Conservation (phyloP, 2,113 vertebrate species). For the Odocoileus hemionus region DNA sequence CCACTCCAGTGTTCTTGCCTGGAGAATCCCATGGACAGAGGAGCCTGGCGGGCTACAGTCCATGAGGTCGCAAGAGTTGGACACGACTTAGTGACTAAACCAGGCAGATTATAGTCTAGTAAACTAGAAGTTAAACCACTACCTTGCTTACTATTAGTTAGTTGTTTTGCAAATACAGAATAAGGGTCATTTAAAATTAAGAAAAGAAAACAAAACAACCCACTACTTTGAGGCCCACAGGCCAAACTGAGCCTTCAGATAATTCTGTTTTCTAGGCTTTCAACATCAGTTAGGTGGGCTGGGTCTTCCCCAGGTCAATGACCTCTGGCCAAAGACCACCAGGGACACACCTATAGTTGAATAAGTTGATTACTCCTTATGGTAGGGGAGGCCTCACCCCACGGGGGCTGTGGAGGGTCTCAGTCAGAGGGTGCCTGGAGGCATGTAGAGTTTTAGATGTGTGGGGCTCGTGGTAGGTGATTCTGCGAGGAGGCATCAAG, state of each 20-base stretch:
- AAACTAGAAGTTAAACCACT: neutral
- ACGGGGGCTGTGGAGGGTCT: accelerated
- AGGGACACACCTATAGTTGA: neutral
- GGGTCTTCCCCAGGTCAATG: neutral
- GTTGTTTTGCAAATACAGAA: neutral
- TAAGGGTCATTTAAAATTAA: neutral
- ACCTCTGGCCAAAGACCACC: neutral
- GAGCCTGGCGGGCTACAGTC: neutral
- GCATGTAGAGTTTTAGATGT: too few species aligned
- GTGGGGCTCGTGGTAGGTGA: neutral
- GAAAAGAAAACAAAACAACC: neutral
- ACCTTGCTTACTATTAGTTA: neutral
- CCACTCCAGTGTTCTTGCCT: neutral
- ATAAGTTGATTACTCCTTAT: neutral
- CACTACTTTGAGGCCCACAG: neutral
- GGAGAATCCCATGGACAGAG: neutral
- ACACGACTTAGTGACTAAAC: neutral
- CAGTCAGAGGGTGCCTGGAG: neutral
- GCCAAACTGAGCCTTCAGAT: neutral
- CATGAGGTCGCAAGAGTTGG: neutral
- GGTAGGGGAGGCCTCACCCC: neutral
- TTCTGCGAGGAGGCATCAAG: neutral
- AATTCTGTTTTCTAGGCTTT: neutral
- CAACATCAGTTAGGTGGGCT: neutral
- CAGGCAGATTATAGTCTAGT: neutral